Percentiles rank a stretch among this genome's conserved stretches.
phyloP scores from a whole-genome alignment of 2,888 invertebrate genomes.

The Spilarctia lutea region DNA sequence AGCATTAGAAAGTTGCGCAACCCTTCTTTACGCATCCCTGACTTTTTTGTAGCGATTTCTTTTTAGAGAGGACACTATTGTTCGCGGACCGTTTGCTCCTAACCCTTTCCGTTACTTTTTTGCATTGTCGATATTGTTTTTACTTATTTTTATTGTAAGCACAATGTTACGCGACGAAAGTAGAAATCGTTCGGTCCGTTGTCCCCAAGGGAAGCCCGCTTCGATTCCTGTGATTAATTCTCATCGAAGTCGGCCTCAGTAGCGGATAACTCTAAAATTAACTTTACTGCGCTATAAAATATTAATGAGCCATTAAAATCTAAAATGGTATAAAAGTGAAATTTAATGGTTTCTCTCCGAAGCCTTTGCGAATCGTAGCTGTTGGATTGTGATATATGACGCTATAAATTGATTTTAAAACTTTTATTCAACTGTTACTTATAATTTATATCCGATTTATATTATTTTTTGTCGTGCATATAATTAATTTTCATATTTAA shows the following conservation, averaged over 20 bases:
- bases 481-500: constrained; percentile 23
- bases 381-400: constrained; percentile 75
- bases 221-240: constrained; percentile 66
- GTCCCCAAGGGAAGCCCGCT: constrained; percentile 41
- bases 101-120: constrained; percentile 84
- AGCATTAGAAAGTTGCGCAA: constrained; percentile 86
- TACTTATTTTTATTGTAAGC: constrained; percentile 65
- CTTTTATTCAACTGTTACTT: constrained; percentile 63
- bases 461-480: constrained; percentile 39
- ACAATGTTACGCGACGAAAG: constrained; percentile 47
- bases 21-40: constrained; percentile 79
- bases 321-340: constrained; percentile 85
- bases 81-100: constrained; percentile 73
- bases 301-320: constrained; percentile 85
- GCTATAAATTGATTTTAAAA: constrained; percentile 76
- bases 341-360: constrained; percentile 78
- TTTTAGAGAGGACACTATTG: constrained; percentile 78
- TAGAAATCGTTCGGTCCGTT: constrained; percentile 36
- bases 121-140: constrained; percentile 68
- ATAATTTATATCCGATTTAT: constrained; percentile 58
- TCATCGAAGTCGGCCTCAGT: constrained; percentile 76
- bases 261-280: constrained; percentile 84
- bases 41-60: constrained; percentile 74
- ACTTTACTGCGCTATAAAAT: constrained; percentile 82
- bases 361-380: constrained; percentile 72